Conservation (phyloP, 2,888 invertebrate genomes). For the Limnephilus rhombicus region DNA sequence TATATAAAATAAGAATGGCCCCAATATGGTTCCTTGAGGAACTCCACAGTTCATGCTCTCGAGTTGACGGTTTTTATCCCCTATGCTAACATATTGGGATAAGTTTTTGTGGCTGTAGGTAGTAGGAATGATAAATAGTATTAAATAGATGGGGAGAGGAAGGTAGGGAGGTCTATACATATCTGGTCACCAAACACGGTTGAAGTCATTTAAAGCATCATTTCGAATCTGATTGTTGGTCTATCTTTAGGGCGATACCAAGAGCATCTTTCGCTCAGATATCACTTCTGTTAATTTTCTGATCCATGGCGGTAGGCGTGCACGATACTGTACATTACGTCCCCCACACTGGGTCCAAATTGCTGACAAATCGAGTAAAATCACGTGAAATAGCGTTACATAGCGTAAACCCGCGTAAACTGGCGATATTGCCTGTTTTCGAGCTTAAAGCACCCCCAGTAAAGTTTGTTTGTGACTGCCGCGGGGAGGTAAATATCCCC, state of each 20-base stretch:
- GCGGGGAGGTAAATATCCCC: neutral
- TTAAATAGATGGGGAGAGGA: too few species aligned
- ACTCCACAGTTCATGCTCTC: too few species aligned
- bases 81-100: too few species aligned
- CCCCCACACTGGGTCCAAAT: neutral
- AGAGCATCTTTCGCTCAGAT: neutral
- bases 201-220: too few species aligned
- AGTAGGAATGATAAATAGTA: too few species aligned
- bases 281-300: neutral
- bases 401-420: neutral
- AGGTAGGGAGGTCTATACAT: too few species aligned
- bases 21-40: too few species aligned
- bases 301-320: neutral
- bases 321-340: neutral
- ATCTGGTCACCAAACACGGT: too few species aligned
- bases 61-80: too few species aligned
- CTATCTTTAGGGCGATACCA: too few species aligned
- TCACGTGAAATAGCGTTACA: constrained; percentile 1
- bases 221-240: too few species aligned
- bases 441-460: neutral
- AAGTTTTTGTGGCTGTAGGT: fast-evolving
- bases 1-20: too few species aligned
- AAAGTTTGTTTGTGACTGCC: neutral
- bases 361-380: neutral
- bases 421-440: neutral